Conservation (phyloP, 2,113 vertebrate species). For the Pelecanus crispus region DNA sequence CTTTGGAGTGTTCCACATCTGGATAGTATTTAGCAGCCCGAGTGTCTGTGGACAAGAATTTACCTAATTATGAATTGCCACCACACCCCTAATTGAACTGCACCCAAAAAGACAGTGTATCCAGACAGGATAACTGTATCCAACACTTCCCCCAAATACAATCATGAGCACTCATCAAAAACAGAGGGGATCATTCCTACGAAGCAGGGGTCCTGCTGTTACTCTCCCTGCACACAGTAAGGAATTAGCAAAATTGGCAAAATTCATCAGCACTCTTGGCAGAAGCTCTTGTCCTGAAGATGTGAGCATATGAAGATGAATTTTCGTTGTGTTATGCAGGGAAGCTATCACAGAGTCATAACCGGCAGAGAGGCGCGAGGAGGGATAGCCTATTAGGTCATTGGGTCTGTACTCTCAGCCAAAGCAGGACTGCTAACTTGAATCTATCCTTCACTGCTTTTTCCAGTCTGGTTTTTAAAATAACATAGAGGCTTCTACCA, state of each 20-base stretch:
- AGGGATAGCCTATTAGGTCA: not conserved
- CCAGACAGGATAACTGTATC: not conserved
- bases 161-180: not conserved
- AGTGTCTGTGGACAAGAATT: not conserved
- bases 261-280: not conserved
- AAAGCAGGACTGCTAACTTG: not conserved
- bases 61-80: not conserved
- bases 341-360: fast-evolving
- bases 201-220: not conserved
- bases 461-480: not conserved
- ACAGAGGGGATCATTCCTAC: not conserved
- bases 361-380: not conserved
- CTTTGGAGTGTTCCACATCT: not conserved
- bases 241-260: not conserved
- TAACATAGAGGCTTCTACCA: not conserved
- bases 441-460: not conserved
- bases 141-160: not conserved
- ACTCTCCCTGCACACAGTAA: not conserved
- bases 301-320: not conserved
- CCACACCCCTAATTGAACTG: not conserved
- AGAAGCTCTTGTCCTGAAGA: not conserved
- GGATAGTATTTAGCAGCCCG: not conserved
- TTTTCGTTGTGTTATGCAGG: not conserved
- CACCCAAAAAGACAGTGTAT: not conserved
- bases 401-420: not conserved